Base-by-base conservation (phyloP, 2,888 invertebrate genomes). In the Caenorhabditis sulstoni region DNA sequence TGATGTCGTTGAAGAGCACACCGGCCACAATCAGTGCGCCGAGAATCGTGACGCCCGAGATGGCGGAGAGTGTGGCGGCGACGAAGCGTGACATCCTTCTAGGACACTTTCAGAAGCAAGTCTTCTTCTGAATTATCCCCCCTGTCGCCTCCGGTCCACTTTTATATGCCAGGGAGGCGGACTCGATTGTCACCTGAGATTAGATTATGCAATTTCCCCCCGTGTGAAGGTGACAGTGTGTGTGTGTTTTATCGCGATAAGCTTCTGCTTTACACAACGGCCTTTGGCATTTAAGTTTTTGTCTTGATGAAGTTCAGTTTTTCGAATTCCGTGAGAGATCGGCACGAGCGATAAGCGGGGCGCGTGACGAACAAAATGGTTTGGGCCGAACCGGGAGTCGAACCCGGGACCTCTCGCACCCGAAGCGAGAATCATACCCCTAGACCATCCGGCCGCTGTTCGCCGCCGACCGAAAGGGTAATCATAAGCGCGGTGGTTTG, bases 331-430 rank as follows among this genome's bases (percentile, higher is more conserved):
- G 7, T 5, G 29, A 29, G 4, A 3, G 29, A 29, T 29, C 29
- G 29, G 29, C 29, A 29, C 29, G 29, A 3, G 29, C 7, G 29
- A 29, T 29, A 29, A 29, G 29, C 29, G 29, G 29, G n/a, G n/a
- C n/a, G n/a, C n/a, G n/a, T n/a, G n/a, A 3, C 29, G 29, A 29
- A 5, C 49, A 77, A 79, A 81, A 77, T 9, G 18, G 53, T 82
- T 75, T 85, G 85, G 85, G 85, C 85, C 84, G 81, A 85, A 84
- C 86, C 86, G 86, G 86, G 86, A 86, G 45, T 88, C 85, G 88
- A 88, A 87, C 86, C 87, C 88, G 88, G 89, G 89, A 87, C 88
- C 89, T 89, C 89, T 89, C 89, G 88, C 89, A 89, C 88, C 89
- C 89, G 87, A 89, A 89, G 89, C 89, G 89, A 89, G 89, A 89